Conservation (phyloP, 2,888 invertebrate genomes). For the Leptinotarsa rubiginosa region DNA sequence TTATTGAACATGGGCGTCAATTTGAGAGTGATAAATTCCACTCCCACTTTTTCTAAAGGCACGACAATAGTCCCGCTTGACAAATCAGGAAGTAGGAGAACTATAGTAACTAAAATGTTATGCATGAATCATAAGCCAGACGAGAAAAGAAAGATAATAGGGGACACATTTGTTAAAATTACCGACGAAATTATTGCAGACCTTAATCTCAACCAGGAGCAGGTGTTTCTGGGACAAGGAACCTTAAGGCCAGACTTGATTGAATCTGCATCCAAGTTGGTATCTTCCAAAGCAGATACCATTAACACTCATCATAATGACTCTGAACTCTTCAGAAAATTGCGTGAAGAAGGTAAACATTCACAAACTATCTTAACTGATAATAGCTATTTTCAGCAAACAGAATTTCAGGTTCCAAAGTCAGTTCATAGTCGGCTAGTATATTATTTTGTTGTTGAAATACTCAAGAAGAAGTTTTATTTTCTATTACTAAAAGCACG, state of each 20-base stretch:
- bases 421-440: no score
- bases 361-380: no score
- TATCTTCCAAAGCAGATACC: conserved; percentile 89
- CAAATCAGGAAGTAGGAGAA: conserved; percentile 64
- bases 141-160: conserved; percentile 98
- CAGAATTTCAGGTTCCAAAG: no score
- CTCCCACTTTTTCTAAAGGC: conserved; percentile 80
- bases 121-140: conserved; percentile 92
- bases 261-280: conserved; percentile 90
- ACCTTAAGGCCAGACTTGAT: conserved; percentile 97
- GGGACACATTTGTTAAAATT: conserved; percentile 96
- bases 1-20: conserved; percentile 57
- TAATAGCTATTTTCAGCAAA: no score
- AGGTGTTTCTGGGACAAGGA: conserved; percentile 93
- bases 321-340: conserved; percentile 87
- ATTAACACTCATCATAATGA: conserved; percentile 99
- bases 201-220: conserved; percentile 89
- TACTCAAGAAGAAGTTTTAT: no score
- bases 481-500: no score
- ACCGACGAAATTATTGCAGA: conserved; percentile 91
- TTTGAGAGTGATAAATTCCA: conserved; percentile 72
- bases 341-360: conserved; percentile 71
- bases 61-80: conserved; percentile 79
- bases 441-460: no score
- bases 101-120: conserved; percentile 82